phyloP scores from a whole-genome alignment of 1,140 invertebrate genomes.

The Asbolus verrucosus region DNA sequence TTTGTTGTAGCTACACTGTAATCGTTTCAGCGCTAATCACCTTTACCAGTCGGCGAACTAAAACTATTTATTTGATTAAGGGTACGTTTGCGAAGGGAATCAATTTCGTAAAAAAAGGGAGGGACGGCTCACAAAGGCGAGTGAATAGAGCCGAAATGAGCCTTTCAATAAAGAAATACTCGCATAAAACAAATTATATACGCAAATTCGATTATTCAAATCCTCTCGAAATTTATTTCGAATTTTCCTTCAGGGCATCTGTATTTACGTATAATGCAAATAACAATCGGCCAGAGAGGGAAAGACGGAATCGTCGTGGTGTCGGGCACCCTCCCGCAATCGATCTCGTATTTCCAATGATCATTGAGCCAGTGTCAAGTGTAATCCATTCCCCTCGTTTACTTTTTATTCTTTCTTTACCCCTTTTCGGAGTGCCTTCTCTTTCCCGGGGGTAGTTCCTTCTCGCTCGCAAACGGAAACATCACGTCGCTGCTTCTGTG shows the following conservation, averaged over 20 bases:
- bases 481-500: constrained; percentile 42
- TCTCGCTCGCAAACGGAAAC: constrained; percentile 40
- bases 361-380: constrained; percentile 51
- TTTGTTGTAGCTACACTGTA: not conserved
- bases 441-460: no score
- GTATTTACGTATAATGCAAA: constrained; percentile 56
- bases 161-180: constrained; percentile 52
- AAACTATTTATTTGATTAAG: not conserved
- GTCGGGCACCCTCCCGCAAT: constrained; percentile 5
- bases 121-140: not conserved
- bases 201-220: constrained; percentile 62
- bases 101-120: not conserved
- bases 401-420: constrained; percentile 33
- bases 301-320: constrained; percentile 10
- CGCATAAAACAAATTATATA: constrained; percentile 60
- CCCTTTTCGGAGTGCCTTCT: constrained; percentile 15
- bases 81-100: not conserved
- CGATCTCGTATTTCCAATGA: constrained; percentile 47
- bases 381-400: constrained; percentile 46
- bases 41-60: not conserved
- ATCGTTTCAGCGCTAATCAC: not conserved
- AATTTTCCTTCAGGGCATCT: constrained; percentile 56
- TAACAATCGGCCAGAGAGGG: constrained; percentile 53
- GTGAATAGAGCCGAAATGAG: constrained; percentile 40
- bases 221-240: constrained; percentile 59